Evolutionary conservation across 2,113 vertebrate genomes (phyloP).

Genomic region (Gnathonemus longibarbis): DNA sequence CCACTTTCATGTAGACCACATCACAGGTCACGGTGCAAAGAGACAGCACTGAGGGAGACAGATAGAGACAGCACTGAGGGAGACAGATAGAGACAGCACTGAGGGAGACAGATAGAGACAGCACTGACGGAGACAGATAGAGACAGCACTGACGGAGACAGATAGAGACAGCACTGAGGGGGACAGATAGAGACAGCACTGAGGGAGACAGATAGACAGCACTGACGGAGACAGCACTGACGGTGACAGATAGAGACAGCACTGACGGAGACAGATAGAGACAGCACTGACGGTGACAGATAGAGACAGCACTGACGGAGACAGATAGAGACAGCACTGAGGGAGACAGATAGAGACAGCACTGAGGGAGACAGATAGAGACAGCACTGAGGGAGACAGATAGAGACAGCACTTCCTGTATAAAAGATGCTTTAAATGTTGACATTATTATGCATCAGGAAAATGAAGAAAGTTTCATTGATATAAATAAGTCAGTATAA

Average conservation of each 20-base stretch:
- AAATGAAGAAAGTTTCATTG: background rate
- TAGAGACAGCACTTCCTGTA: background rate
- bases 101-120: no score
- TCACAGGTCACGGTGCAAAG: conserved; percentile 27
- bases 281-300: no score
- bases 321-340: no score
- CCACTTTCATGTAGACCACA: background rate
- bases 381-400: background rate
- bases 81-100: background rate
- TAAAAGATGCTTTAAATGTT: background rate
- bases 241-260: conserved; percentile 17
- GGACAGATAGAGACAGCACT: background rate
- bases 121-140: no score
- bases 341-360: no score
- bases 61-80: no score
- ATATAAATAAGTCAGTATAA: background rate
- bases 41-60: conserved; percentile 1
- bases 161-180: background rate
- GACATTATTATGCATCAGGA: background rate
- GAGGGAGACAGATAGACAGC: background rate
- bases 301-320: no score
- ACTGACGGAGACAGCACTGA: no score
- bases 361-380: no score
- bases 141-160: no score
- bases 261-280: conserved; percentile 25